A percentile compares a stretch with the other conserved stretches of the same genome.
Evolutionary conservation across 2,888 invertebrate species (phyloP).

Genomic region (Parnassius apollo): DNA sequence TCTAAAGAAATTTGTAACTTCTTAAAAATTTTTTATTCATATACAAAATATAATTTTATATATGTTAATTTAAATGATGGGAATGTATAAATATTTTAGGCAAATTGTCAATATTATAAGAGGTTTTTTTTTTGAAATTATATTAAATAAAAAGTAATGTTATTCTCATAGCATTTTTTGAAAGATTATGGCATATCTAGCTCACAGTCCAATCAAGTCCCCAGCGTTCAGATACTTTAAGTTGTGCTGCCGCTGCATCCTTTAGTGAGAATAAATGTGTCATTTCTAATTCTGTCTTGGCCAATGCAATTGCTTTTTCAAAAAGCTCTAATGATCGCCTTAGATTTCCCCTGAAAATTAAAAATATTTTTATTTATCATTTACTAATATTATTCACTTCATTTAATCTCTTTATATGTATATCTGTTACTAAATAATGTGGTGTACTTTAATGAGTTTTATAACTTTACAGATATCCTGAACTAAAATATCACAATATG

Average conservation of each 20-base stretch:
- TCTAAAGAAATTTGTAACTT: background rate
- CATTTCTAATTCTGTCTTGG: conserved; percentile 94
- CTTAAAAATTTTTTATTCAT: no score
- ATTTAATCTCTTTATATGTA: background rate
- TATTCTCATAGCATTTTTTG: conserved; percentile 53
- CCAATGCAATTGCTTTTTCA: conserved; percentile 92
- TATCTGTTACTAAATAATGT: conserved; percentile 4
- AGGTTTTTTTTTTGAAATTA: conserved; percentile 16
- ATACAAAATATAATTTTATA: no score
- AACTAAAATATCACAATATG: conserved; percentile 3
- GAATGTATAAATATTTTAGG: background rate
- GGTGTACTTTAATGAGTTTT: background rate
- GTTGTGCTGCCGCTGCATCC: conserved; percentile 94
- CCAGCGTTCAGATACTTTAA: conserved; percentile 89
- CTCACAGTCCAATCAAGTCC: conserved; percentile 83
- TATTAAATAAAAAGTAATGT: conserved; percentile 42
- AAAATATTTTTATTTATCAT: conserved; percentile 27
- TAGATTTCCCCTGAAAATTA: conserved; percentile 87
- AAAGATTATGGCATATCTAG: conserved; percentile 49
- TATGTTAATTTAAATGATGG: background rate
- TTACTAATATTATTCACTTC: no score
- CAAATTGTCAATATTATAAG: background rate
- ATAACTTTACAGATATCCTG: conserved; percentile 1
- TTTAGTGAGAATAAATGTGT: conserved; percentile 93
- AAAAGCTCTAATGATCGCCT: conserved; percentile 91